A percentile compares a stretch with the other conserved stretches of the same genome.
These are phyloP conservation scores for Bradysia coprophila DNA, from an alignment of 1,140 invertebrate species.

Conservation along the genomic window DNA sequence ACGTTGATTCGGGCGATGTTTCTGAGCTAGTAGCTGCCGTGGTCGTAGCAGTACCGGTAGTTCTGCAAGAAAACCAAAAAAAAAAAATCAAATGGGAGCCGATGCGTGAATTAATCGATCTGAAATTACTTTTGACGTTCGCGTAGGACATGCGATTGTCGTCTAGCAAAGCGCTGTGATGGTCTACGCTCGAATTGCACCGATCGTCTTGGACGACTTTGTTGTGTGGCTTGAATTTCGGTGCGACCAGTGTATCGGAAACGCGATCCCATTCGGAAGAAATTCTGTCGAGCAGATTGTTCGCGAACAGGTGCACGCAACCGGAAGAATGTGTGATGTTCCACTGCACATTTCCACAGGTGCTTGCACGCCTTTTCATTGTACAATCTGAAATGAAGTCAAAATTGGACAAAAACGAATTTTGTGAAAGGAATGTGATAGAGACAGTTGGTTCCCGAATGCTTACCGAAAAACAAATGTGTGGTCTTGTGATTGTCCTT, in stretches of 20 bases:
- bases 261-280: constrained; percentile 91
- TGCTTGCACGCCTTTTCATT: constrained; percentile 98
- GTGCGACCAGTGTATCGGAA: constrained; percentile 90
- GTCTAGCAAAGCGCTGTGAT: constrained; percentile 83
- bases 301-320: constrained; percentile 78
- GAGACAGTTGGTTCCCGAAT: constrained; percentile 11
- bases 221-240: constrained; percentile 86
- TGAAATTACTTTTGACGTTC: constrained; percentile 56
- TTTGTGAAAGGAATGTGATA: background rate
- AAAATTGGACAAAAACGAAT: background rate
- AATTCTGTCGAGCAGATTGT: constrained; percentile 77
- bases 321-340: constrained; percentile 97
- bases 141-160: constrained; percentile 66
- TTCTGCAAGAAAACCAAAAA: too few relatives aligned
- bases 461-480: constrained; percentile 63
- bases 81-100: too few relatives aligned
- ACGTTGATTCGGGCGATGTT: constrained; percentile 9
- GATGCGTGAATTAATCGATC: too few relatives aligned
- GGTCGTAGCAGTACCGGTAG: constrained; percentile 15
- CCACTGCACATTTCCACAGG: constrained; percentile 98
- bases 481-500: constrained; percentile 80
- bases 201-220: constrained; percentile 70
- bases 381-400: constrained; percentile 29
- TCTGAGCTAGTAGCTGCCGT: constrained; percentile 19
- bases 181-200: constrained; percentile 91